These are phyloP conservation scores for Ptilonorhynchus violaceus DNA, from an alignment of 2,113 vertebrate genomes.

Conservation along the genomic window DNA sequence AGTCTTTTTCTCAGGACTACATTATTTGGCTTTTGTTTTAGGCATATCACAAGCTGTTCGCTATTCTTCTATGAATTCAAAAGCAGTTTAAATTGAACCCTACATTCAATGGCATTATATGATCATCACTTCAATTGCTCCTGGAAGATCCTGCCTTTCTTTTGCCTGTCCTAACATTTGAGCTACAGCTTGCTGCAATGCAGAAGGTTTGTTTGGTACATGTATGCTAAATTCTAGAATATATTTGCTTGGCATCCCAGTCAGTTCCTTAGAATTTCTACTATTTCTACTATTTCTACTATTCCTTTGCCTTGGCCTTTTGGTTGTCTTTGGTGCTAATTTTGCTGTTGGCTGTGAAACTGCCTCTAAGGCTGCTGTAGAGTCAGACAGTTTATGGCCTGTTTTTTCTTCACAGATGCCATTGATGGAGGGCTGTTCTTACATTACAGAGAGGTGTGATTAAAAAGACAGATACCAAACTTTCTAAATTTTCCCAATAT, in stretches of 20 bases:
- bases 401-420: conserved; percentile 51
- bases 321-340: conserved; percentile 23
- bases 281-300: too few species aligned
- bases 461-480: conserved; percentile 45
- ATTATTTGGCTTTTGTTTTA: neutral
- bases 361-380: conserved; percentile 66
- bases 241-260: conserved; percentile 15
- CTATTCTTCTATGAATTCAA: neutral
- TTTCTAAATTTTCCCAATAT: conserved; percentile 27
- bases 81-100: neutral
- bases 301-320: conserved; percentile 4
- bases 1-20: neutral
- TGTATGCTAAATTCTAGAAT: conserved; percentile 29
- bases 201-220: conserved; percentile 16
- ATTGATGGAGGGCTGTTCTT: conserved; percentile 55
- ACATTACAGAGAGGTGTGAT: conserved; percentile 24
- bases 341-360: conserved; percentile 55
- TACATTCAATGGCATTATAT: neutral
- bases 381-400: conserved; percentile 51
- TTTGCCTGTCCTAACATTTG: conserved; percentile 12
- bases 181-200: neutral
- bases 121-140: neutral
- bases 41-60: neutral
- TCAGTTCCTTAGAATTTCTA: conserved; percentile 9
- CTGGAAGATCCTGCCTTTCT: neutral